These are phyloP conservation scores for Muscicapa striata DNA, from an alignment of 2,797 vertebrate genomes.

Conservation along the genomic window DNA sequence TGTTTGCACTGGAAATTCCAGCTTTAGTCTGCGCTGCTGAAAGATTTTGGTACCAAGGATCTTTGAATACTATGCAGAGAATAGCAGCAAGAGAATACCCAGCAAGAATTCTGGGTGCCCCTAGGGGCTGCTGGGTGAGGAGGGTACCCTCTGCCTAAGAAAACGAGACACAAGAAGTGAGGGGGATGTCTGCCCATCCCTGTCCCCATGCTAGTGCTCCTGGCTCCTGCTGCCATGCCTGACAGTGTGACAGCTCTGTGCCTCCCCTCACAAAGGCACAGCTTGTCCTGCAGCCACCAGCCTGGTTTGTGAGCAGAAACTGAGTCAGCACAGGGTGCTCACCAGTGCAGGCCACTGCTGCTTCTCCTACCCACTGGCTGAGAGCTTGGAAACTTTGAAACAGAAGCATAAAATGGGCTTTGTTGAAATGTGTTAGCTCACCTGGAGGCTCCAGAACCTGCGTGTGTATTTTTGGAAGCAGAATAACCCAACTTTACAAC, in stretches of 20 bases:
- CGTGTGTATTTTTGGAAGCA: neutral
- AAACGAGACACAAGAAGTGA: neutral
- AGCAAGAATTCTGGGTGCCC: neutral
- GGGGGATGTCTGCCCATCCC: neutral
- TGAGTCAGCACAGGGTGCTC: neutral
- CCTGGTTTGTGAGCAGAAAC: neutral
- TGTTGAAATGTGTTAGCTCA: neutral
- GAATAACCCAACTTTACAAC: neutral
- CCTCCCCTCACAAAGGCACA: neutral
- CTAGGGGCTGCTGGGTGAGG: neutral
- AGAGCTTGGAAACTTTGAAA: slow-evolving; percentile 36
- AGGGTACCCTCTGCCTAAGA: neutral
- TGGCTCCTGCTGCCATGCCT: neutral
- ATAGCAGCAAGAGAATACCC: no score
- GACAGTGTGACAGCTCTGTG: neutral
- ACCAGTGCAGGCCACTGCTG: neutral
- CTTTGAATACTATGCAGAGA: neutral
- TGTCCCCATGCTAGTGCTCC: fast-evolving
- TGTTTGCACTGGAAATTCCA: neutral
- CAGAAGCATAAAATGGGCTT: neutral
- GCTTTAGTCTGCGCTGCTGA: neutral
- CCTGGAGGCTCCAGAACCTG: slow-evolving; percentile 8
- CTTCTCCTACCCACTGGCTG: neutral
- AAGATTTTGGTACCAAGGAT: neutral
- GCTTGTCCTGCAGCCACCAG: neutral